Base-by-base conservation (phyloP, 2,113 vertebrate species). In the Pterocles burchelli region DNA sequence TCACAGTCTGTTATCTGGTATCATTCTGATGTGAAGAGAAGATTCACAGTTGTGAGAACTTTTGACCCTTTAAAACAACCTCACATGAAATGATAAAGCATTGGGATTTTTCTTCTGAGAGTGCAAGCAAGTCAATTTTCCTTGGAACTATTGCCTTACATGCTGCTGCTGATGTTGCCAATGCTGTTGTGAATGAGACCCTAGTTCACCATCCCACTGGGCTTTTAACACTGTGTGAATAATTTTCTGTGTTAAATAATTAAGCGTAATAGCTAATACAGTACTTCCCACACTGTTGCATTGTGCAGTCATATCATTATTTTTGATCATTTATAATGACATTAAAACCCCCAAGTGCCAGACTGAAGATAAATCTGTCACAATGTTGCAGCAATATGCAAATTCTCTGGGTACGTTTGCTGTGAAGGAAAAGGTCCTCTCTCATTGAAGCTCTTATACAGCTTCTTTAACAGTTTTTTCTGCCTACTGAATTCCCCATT, bases 361-460 rank as follows among this genome's bases (percentile, higher is more conserved):
- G 97, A 94, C 93, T 93, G 93, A 93, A 97, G 97, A 95, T 94
- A 97, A 97, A 91, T 57, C 96, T 97, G 97, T 98, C 98, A 98
- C 82, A 96, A 94, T 95, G 96, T 97, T 98, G 97, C 81, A 95
- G 88, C 77, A 95, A 95, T 81, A 93, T 77, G 93, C 74, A 97
- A 91, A 96, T 96, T 95, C 81, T 67, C 95, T 46, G 91, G 75
- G 82, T 84, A 49, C 2, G 1, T 79, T 93, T 87, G 77, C 85
- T 67, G 57, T 1, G 29, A 81, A 20, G 68, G 79, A 93, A 95
- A 86, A 75, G 77, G 95, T 52, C 85, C 84, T 80, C 58, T 87
- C 22, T 79, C 9, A 45, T 0, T 59, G 63, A 61, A 80, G 78
- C 54, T 91, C 68, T 76, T 11, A 12, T 3, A 46, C 22, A 85